phyloP scores from a whole-genome alignment of 2,113 vertebrate genomes.

The Phalacrocorax carbo region DNA sequence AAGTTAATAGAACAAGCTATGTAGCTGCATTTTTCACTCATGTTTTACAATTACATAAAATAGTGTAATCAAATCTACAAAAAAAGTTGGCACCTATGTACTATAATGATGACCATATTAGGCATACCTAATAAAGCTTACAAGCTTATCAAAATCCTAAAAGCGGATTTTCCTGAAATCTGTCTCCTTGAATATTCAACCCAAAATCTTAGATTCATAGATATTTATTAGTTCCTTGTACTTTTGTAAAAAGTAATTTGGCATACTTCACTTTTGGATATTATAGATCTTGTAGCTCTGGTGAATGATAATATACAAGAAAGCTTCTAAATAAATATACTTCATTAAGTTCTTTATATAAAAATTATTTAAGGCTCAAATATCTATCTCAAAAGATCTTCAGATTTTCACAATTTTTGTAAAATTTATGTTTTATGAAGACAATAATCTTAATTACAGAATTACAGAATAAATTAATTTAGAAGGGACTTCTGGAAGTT shows the following conservation, averaged over 20 bases:
- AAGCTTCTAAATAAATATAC: not conserved
- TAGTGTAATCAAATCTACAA: not conserved
- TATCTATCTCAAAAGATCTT: not conserved
- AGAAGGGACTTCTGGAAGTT: not conserved
- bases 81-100: not conserved
- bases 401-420: constrained; percentile 15
- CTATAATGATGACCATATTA: not conserved
- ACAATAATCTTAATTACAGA: not conserved
- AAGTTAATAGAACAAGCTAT: not conserved
- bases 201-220: not conserved
- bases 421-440: constrained; percentile 32
- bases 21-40: not conserved
- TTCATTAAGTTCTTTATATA: not conserved
- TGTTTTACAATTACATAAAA: not conserved
- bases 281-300: constrained; percentile 10
- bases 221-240: constrained; percentile 35
- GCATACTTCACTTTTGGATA: constrained; percentile 13
- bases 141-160: constrained; percentile 15
- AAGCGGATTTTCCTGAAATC: constrained; percentile 39
- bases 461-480: not conserved
- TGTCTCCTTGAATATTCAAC: not conserved
- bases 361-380: not conserved
- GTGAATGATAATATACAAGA: not conserved
- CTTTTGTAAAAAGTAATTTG: not conserved
- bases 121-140: not conserved